Evolutionary conservation across 1,140 invertebrate genomes (phyloP), one percentile per base, ranked within the genome.

Genomic region (Pissodes strobi): DNA sequence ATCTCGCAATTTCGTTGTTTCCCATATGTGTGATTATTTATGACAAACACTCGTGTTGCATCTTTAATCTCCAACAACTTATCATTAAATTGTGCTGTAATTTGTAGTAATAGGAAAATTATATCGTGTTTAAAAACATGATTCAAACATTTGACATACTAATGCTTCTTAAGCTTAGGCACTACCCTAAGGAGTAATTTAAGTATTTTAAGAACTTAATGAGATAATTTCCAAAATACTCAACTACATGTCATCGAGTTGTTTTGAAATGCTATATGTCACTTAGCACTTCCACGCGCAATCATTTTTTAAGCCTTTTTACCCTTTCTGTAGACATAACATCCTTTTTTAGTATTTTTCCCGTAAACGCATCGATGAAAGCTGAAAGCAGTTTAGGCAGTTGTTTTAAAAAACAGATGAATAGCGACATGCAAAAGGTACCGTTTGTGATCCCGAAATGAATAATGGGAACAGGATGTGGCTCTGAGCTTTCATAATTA

Each of bases 381-480:
- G 38, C 38, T 41, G 38, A n/a, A 41, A 41, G n/a, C 38, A 41
- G 38, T 41, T 41, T n/a, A n/a, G 38, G 12, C 17, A 41, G 38
- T 41, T n/a, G 25, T 27, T 27, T 27, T 5, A 41, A 41, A 41
- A 41, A 41, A 4, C 38, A 41, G 38, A 41, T 17, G 38, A 41
- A 41, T 4, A 41, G 17, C 38, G 12, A 17, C 38, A 41, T 41
- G 17, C 38, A 17, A 41, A 41, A 41, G 17, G 17, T 27, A 27
- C 9, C 25, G 25, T 27, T 27, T n/a, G 38, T 41, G 38, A 41
- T 41, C 38, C 38, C 38, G 38, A n/a, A 41, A 41, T 41, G 38
- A 41, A 41, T 41, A 41, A 41, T 41, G 38, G 38, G 38, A 41
- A 41, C 38, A 41, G 38, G 38, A 41, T 41, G 38, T 41, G 38